Conservation (phyloP, 1,140 invertebrate species). For the Sitodiplosis mosellana region DNA sequence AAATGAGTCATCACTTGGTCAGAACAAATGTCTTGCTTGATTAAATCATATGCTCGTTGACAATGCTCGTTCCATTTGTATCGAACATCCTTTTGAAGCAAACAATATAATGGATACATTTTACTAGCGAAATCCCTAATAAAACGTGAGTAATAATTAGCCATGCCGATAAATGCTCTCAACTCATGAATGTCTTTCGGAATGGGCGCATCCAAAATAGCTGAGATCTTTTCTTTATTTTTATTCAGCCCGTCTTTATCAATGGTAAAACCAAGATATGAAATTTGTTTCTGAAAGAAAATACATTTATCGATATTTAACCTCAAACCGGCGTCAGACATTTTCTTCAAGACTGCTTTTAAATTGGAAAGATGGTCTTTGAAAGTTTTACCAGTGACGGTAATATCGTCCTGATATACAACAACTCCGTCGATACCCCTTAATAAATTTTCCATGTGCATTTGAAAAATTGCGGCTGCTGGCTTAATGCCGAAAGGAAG, state of each 20-base stretch:
- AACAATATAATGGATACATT: constrained; percentile 10
- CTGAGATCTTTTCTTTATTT: constrained; percentile 7
- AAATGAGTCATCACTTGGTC: constrained; percentile 15
- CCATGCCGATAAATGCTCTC: constrained; percentile 11
- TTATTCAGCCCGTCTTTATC: constrained; percentile 12
- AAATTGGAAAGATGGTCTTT: constrained; percentile 9
- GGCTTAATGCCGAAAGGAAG: constrained; percentile 14
- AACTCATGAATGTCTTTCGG: constrained; percentile 11
- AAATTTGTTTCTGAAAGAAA: constrained; percentile 17
- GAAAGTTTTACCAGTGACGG: constrained; percentile 8
- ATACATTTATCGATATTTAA: constrained; percentile 14
- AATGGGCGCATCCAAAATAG: constrained; percentile 9
- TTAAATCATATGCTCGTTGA: constrained; percentile 9
- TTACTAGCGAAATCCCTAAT: constrained; percentile 5
- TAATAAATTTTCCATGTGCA: constrained; percentile 14
- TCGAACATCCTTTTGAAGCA: constrained; percentile 11
- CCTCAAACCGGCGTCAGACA: constrained; percentile 8
- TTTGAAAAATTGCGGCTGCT: constrained; percentile 18
- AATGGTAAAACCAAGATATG: constrained; percentile 19
- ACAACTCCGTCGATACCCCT: constrained; percentile 6
- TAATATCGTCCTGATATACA: constrained; percentile 15
- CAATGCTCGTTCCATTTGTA: constrained; percentile 12
- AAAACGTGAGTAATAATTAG: constrained; percentile 12
- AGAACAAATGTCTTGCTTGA: constrained; percentile 14
- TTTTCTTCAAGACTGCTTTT: constrained; percentile 7